Evolutionary conservation across 1,140 invertebrate genomes (phyloP).

Genomic region (Cecropterus lyciades): DNA sequence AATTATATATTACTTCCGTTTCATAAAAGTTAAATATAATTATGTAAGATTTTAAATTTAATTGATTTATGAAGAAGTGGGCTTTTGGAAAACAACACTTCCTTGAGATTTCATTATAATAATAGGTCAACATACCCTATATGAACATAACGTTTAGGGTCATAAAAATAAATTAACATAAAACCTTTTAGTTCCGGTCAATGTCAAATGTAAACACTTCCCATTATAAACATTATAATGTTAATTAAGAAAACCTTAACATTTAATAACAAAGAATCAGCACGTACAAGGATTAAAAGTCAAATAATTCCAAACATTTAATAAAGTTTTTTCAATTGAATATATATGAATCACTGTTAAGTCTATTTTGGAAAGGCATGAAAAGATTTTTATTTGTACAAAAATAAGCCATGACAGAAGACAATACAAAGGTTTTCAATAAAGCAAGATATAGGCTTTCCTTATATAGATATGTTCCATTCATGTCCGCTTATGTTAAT

Average conservation of each 20-base stretch:
- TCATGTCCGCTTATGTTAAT: constrained; percentile 35
- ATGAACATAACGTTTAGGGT: constrained; percentile 27
- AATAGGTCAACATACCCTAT: constrained; percentile 25
- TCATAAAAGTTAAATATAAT: too few species aligned
- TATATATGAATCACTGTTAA: neutral
- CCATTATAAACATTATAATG: constrained; percentile 31
- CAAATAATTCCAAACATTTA: neutral
- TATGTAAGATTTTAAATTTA: too few species aligned
- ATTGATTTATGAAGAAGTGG: constrained; percentile 5
- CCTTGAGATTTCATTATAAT: constrained; percentile 19
- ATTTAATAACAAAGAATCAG: constrained; percentile 17
- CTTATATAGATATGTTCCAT: constrained; percentile 33
- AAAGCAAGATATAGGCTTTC: constrained; percentile 24
- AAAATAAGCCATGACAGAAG: constrained; percentile 23
- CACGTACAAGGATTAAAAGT: neutral
- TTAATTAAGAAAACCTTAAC: constrained; percentile 35
- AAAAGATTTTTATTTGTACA: constrained; percentile 14
- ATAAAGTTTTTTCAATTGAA: neutral
- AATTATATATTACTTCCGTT: too few species aligned
- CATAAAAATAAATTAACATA: constrained; percentile 32
- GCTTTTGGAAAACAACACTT: neutral
- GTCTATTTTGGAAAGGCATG: neutral
- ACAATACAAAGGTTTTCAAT: constrained; percentile 35
- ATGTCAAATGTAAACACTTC: constrained; percentile 32
- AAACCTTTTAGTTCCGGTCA: constrained; percentile 34